Base-by-base conservation (phyloP, 2,113 vertebrate species). In the Rhinoptilus africanus region DNA sequence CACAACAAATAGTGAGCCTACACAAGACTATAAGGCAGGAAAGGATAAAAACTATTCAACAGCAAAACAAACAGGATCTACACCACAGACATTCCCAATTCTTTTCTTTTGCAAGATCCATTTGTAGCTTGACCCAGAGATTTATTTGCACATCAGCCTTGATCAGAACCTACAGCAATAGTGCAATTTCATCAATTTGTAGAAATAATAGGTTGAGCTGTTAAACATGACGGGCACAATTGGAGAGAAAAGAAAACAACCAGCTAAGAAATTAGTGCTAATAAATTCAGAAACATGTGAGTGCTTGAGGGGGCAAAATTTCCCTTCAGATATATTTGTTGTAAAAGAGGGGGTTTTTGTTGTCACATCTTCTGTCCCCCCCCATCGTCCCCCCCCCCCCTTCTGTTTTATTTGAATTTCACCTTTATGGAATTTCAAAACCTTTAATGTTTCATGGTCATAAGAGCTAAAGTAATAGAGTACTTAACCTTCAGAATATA, bases 181-280 rank as follows among this genome's bases (percentile, higher is more conserved):
- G 24, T 75, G 35, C 48, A 41, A 64, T 85, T 91, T 96, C 48
- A 79, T 82, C 94, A 88, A 79, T 94, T 73, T 94, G 22, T 39
- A 69, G 81, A 94, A 92, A 69, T 82, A 24, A 66, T 64, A 43
- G 67, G 26, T 84, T 68, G 39, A 87, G 35, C 56, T 85, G 60
- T 78, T 92, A 87, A 79, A 95, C 26, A n/a, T 32, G 27, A 79
- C 0, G 2, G 50, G 28, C 66, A 69, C 43, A 76, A 78, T 85
- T 88, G 72, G 41, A 57, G 57, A 51, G 24, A 80, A 77, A 56
- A 78, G 32, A 72, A 85, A 94, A 35, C 47, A 82, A 62, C 13
- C 6, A 60, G 27, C 37, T 75, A 88, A 90, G 39, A 74, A 79
- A 35, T 9, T 39, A 12, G 12, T 85, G 66, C 26, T 87, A 43